phyloP scores from a whole-genome alignment of 2,888 invertebrate genomes.

The Xestia sexstrigata region DNA sequence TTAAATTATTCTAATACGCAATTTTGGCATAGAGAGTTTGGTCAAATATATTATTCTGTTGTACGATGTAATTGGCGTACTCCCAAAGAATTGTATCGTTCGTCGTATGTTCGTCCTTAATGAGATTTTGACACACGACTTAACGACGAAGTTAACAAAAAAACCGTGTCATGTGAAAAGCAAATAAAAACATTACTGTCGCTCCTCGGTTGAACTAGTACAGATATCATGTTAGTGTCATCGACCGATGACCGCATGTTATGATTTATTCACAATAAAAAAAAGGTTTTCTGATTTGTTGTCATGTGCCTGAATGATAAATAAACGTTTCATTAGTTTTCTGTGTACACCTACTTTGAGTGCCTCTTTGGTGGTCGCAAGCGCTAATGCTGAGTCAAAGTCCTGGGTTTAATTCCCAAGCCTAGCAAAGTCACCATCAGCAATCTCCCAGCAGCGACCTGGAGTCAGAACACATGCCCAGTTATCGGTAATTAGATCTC shows the following conservation, averaged over 20 bases:
- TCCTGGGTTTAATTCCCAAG: background rate
- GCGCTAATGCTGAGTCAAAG: background rate
- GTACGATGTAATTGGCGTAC: background rate
- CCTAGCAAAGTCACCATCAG: background rate
- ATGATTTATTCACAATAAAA: constrained; percentile 29
- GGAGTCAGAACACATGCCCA: background rate
- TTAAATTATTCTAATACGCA: background rate
- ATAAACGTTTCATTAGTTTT: background rate
- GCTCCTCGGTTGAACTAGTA: constrained; percentile 1
- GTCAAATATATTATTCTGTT: background rate
- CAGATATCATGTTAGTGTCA: constrained; percentile 6
- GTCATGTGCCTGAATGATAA: background rate
- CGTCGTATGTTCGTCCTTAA: background rate
- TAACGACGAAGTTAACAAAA: background rate
- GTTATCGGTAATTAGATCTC: background rate
- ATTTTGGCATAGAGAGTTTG: background rate
- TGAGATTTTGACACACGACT: background rate
- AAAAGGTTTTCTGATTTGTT: background rate
- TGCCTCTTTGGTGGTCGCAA: background rate
- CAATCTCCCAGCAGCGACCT: background rate
- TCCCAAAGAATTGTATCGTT: background rate
- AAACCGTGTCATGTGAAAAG: constrained; percentile 27
- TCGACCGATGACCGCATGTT: constrained; percentile 21
- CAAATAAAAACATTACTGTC: constrained; percentile 38
- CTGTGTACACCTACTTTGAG: background rate